Evolutionary conservation across 2,888 invertebrate species (phyloP), one percentile per base, ranked within the genome.

Genomic region (Branchipolynoe longqiensis): DNA sequence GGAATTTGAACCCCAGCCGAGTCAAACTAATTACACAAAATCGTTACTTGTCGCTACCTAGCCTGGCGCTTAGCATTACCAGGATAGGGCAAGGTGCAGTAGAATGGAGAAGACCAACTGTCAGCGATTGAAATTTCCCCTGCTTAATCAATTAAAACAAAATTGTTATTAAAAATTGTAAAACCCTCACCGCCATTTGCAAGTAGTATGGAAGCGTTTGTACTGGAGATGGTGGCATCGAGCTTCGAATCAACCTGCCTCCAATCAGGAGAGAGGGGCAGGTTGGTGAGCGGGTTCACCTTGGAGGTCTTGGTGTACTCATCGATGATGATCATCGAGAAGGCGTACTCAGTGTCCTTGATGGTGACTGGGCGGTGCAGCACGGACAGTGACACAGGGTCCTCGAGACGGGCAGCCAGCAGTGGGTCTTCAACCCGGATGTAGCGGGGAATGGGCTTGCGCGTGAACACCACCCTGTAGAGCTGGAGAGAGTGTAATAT

Each of bases 291-390:
- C 3, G 92, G 93, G 84, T 93, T 92, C 85, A 91, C 87, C 84
- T 93, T 93, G 25, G 91, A 91, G 25, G 90, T 92, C 84, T 91
- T 91, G 81, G 92, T 92, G 81, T 91, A 86, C 85, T 92, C 91
- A 84, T 90, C 91, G 48, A 93, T 90, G 78, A 92, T 88, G 58
- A 92, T 91, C 38, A 89, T 91, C 86, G 92, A 92, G 87, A 90
- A 93, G n/a, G 91, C 91, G 87, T 92, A 90, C 84, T 89, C 91
- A 88, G 91, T 92, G 38, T 88, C 90, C 62, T 90, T 89, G 58
- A 93, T 91, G 41, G 92, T 91, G 86, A 93, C 90, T 36, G 93
- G 93, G 78, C 90, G 88, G 86, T 93, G 92, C 3, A 93, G 74
- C 1, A 92, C 90, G 69, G 90, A 89, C 12, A 93, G 90, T n/a